Evolutionary conservation across 2,797 vertebrate species (phyloP).

Genomic region (Pteropus rufus): DNA sequence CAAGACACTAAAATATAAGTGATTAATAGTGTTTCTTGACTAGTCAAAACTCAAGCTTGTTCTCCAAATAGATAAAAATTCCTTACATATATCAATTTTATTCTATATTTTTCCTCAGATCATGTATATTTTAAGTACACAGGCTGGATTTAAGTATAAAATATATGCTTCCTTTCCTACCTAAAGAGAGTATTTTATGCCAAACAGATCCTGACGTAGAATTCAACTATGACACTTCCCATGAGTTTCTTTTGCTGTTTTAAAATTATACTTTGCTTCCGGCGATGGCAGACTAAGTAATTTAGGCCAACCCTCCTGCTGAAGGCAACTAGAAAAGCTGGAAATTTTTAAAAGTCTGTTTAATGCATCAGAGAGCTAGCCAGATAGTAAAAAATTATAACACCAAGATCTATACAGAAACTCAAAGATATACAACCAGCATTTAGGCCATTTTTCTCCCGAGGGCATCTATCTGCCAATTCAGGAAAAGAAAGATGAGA

Average conservation of each 20-base stretch:
- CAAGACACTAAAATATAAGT: slow-evolving; percentile 15
- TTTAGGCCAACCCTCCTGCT: slow-evolving; percentile 54
- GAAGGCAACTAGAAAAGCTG: slow-evolving; percentile 42
- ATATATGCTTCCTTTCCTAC: neutral
- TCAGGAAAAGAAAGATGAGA: neutral
- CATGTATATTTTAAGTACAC: slow-evolving; percentile 30
- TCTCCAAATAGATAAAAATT: slow-evolving; percentile 2
- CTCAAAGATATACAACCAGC: slow-evolving; percentile 34
- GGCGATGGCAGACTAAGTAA: slow-evolving; percentile 32
- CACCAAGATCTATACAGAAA: slow-evolving; percentile 52
- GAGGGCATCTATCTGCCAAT: slow-evolving; percentile 50
- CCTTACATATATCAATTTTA: neutral
- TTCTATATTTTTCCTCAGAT: slow-evolving; percentile 24
- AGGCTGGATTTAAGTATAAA: neutral
- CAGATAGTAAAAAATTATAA: slow-evolving; percentile 28
- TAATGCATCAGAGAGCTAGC: slow-evolving; percentile 59
- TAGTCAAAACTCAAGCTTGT: slow-evolving; percentile 5
- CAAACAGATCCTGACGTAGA: neutral
- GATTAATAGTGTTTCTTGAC: slow-evolving; percentile 8
- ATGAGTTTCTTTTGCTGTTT: slow-evolving; percentile 19
- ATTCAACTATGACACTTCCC: slow-evolving; percentile 5
- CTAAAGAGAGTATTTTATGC: slow-evolving; percentile 19
- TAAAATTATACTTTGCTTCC: slow-evolving; percentile 39
- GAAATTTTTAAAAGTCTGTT: slow-evolving; percentile 22
- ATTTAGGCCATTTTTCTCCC: slow-evolving; percentile 65